Percentiles rank a stretch among this genome's conserved stretches.
These are phyloP conservation scores for Sebastolobus altivelis DNA, from an alignment of 2,797 vertebrate genomes.

Conservation along the genomic window DNA sequence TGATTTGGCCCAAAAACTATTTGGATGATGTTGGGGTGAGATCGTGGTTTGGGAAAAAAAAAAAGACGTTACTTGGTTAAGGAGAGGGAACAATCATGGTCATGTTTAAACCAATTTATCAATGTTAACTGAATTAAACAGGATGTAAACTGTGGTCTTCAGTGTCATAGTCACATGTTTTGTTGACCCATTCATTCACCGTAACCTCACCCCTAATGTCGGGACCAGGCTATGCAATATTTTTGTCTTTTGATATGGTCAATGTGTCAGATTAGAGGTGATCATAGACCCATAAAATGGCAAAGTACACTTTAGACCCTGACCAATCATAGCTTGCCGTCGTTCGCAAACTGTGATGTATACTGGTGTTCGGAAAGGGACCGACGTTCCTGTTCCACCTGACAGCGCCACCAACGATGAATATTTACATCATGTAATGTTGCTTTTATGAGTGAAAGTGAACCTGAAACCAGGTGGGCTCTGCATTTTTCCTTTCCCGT, in stretches of 20 bases:
- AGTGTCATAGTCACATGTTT: neutral
- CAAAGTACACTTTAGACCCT: neutral
- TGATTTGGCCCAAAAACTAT: no score
- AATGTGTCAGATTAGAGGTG: neutral
- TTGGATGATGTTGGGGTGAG: neutral
- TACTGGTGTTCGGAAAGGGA: neutral
- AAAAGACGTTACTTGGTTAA: neutral
- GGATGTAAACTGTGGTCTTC: neutral
- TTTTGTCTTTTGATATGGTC: neutral
- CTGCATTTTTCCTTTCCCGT: neutral
- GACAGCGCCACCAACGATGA: no score
- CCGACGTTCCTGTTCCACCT: neutral
- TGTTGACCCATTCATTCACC: neutral
- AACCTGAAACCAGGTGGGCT: conserved; percentile 1
- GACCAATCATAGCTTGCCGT: neutral
- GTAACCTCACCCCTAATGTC: neutral
- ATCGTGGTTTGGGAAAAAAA: neutral
- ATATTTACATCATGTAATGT: neutral
- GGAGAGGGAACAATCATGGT: neutral
- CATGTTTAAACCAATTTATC: neutral
- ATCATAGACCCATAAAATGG: neutral
- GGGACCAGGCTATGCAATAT: neutral
- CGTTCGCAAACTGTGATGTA: neutral
- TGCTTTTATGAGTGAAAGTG: no score
- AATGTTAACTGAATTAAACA: neutral